Conservation (phyloP, 2,113 vertebrate genomes). For the Phainopepla nitens region DNA sequence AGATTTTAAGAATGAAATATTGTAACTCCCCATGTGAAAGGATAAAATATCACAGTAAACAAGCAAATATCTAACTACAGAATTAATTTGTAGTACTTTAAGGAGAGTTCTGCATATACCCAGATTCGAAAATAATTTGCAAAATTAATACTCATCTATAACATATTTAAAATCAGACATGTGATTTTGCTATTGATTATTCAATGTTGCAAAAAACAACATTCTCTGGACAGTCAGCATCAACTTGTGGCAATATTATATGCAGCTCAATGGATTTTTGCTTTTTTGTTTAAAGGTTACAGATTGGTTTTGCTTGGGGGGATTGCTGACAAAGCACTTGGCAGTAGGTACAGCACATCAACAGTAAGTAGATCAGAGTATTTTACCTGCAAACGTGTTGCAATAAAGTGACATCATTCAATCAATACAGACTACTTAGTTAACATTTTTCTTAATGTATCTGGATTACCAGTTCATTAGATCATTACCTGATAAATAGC, state of each 20-base stretch:
- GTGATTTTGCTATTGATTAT: slow-evolving; percentile 10
- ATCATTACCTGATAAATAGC: slow-evolving; percentile 71
- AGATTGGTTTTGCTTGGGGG: neutral
- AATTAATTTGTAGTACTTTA: neutral
- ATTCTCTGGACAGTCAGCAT: slow-evolving; percentile 41
- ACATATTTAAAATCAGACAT: neutral
- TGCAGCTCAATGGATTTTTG: slow-evolving; percentile 31
- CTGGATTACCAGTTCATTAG: slow-evolving; percentile 67
- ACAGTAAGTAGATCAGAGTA: slow-evolving; percentile 52
- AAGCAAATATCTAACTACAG: neutral
- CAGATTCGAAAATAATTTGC: neutral
- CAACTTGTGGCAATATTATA: slow-evolving; percentile 60
- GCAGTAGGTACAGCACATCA: slow-evolving; percentile 30
- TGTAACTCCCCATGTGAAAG: neutral
- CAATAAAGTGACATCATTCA: slow-evolving; percentile 68
- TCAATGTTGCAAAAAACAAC: slow-evolving; percentile 41
- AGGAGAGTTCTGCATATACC: neutral
- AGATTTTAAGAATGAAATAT: slow-evolving; percentile 31
- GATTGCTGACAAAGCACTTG: slow-evolving; percentile 69
- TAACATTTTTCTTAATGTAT: slow-evolving; percentile 61
- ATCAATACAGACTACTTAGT: slow-evolving; percentile 60
- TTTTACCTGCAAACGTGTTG: slow-evolving; percentile 71
- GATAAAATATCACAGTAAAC: neutral
- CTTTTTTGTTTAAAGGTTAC: slow-evolving; percentile 26
- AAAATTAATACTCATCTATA: neutral